A percentile compares a stretch with the other conserved stretches of the same genome.
Evolutionary conservation across 2,113 vertebrate genomes (phyloP).

Genomic region (Ammodytes marinus): DNA sequence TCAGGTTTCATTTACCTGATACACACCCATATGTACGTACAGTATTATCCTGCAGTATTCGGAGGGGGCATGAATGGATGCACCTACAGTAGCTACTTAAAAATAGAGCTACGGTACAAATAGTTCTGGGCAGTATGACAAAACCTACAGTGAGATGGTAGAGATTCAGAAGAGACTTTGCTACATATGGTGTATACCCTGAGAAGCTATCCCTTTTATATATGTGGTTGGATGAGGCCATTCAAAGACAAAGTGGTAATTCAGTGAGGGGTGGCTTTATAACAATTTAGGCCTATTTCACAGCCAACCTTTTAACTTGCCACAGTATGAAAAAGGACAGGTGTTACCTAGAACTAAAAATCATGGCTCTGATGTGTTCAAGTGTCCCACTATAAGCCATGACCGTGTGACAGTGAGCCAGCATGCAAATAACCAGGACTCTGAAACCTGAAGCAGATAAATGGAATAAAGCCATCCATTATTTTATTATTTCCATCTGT

Average conservation of each 20-base stretch:
- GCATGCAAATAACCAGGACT: not conserved
- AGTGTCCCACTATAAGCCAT: not conserved
- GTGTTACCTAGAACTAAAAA: not conserved
- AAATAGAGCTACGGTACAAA: not conserved
- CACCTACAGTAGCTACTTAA: not conserved
- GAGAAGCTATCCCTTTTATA: not conserved
- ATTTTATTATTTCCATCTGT: not conserved
- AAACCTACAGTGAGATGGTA: not conserved
- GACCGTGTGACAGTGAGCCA: not conserved
- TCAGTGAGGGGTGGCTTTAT: not conserved
- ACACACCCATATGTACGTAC: slow-evolving; percentile 33
- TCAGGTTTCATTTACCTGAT: slow-evolving; percentile 64
- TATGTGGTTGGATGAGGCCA: not conserved
- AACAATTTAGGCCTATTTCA: not conserved
- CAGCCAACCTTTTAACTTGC: not conserved
- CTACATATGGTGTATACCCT: not conserved
- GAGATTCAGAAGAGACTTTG: not conserved
- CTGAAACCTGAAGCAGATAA: not conserved
- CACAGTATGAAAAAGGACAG: not conserved
- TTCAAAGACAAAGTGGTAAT: not conserved
- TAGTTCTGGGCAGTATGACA: not conserved
- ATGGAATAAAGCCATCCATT: not conserved
- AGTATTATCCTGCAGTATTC: slow-evolving; percentile 31
- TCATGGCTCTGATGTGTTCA: not conserved
- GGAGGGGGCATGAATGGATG: slow-evolving; percentile 23